Evolutionary conservation across 1,140 invertebrate species (phyloP).

Genomic region (Calliopsis andreniformis): DNA sequence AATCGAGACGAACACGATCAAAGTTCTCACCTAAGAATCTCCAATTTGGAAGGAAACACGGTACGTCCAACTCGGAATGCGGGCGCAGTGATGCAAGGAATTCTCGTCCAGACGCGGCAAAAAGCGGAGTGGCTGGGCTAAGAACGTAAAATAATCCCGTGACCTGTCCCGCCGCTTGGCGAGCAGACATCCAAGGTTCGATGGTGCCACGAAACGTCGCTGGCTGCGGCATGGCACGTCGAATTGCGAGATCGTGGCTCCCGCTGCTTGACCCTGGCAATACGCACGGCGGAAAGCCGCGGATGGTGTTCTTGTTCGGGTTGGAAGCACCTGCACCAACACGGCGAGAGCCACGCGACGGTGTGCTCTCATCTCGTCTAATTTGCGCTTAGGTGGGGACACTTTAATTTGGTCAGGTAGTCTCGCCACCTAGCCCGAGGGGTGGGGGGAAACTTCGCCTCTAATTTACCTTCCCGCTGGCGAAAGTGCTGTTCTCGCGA

Average conservation of each 20-base stretch:
- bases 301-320: constrained; percentile 44
- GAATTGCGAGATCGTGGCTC: neutral
- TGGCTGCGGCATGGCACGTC: neutral
- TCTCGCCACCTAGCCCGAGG: constrained; percentile 48
- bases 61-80: neutral
- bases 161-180: neutral
- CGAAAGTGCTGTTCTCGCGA: constrained; percentile 49
- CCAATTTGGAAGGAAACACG: neutral
- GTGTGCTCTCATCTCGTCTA: constrained; percentile 60
- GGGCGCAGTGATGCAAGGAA: constrained; percentile 10
- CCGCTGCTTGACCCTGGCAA: neutral
- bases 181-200: neutral
- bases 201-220: constrained; percentile 8
- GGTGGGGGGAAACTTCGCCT: constrained; percentile 67
- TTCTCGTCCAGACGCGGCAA: neutral
- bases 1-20: constrained; percentile 2
- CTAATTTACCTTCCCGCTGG: constrained; percentile 69
- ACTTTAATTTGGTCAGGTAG: constrained; percentile 71
- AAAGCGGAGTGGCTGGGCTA: constrained; percentile 8
- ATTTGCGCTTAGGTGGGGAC: constrained; percentile 66
- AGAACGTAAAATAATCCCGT: constrained; percentile 4
- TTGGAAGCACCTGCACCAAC: constrained; percentile 44
- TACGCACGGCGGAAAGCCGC: constrained; percentile 30
- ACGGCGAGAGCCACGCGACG: neutral
- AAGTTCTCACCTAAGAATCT: constrained; percentile 33